These are phyloP conservation scores for Nineta flava DNA, from an alignment of 2,888 invertebrate species.

Conservation along the genomic window DNA sequence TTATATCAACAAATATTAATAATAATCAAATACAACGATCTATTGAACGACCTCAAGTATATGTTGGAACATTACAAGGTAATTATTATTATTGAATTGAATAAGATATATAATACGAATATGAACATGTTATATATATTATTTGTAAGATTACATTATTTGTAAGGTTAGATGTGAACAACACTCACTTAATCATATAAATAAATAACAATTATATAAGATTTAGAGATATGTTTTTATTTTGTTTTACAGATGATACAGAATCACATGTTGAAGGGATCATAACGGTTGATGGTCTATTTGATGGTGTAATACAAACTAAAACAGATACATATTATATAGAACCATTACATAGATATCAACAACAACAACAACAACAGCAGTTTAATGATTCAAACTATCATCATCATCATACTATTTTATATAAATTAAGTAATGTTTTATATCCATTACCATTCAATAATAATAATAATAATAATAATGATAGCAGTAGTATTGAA, in stretches of 20 bases:
- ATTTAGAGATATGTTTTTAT: too few species aligned
- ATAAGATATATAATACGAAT: too few species aligned
- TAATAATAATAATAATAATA: conserved; percentile 1
- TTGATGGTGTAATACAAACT: conserved; percentile 77
- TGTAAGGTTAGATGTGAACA: too few species aligned
- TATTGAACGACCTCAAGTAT: too few species aligned
- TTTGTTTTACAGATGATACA: conserved; percentile 57
- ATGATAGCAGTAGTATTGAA: conserved; percentile 19
- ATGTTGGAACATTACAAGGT: too few species aligned
- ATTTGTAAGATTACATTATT: too few species aligned
- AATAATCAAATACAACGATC: neutral
- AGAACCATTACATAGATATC: conserved; percentile 60
- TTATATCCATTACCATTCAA: conserved; percentile 26
- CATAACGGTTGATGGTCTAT: conserved; percentile 70
- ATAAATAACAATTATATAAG: too few species aligned
- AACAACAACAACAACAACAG: conserved; percentile 27
- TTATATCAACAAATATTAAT: neutral
- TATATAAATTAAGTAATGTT: conserved; percentile 71
- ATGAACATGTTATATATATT: too few species aligned
- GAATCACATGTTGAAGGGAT: conserved; percentile 68
- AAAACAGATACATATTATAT: conserved; percentile 67
- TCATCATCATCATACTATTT: conserved; percentile 60
- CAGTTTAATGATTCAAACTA: conserved; percentile 31
- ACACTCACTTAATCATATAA: too few species aligned
- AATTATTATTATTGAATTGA: too few species aligned